Base-by-base conservation (phyloP, 2,113 vertebrate genomes). In the Ochotona princeps region DNA sequence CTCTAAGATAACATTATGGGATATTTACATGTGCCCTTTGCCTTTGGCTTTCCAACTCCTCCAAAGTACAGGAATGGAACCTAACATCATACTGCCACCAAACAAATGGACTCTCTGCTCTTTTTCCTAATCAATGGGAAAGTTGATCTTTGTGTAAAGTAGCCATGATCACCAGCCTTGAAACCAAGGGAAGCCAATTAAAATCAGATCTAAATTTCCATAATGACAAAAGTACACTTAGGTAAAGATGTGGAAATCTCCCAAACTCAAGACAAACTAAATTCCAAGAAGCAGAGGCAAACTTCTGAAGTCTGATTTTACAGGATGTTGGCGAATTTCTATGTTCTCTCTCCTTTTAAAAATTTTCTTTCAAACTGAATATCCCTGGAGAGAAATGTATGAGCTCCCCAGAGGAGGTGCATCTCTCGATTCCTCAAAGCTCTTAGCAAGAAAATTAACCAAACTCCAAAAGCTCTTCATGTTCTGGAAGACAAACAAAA, bases 401-500 rank as follows among this genome's bases (percentile, higher is more conserved):
- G 11, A 4, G 7, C 38, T 94, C 92, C 89, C 70, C 61, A 35
- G 38, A 75, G 91, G 74, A 86, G 5, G 30, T 9, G 4, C 44
- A 63, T 66, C 75, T 95, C 90, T 89, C 87, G 81, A 93, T 47
- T 81, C 63, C 30, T 66, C 21, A 69, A 90, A 74, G 73, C 28
- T 87, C 63, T 91, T 95, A 67, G 35, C 7, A 4, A 61, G 49
- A 47, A 96, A 96, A 95, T 91, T 51, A 89, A 66, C 49, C 85
- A 92, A 67, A 92, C 54, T 78, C 54, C 49, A 75, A 66, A 91
- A 93, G 65, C 65, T 51, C 51, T 51, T 44, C 65, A n/a, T 89
- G 83, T 54, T 94, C 80, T 88, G 5, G 44, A 89, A 88, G 91
- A 89, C 57, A 95, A 92, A 90, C 74, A 95, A 74, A 92, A 90